These are phyloP conservation scores for Forbesichthys agassizii DNA, from an alignment of 2,113 vertebrate species.

Conservation along the genomic window DNA sequence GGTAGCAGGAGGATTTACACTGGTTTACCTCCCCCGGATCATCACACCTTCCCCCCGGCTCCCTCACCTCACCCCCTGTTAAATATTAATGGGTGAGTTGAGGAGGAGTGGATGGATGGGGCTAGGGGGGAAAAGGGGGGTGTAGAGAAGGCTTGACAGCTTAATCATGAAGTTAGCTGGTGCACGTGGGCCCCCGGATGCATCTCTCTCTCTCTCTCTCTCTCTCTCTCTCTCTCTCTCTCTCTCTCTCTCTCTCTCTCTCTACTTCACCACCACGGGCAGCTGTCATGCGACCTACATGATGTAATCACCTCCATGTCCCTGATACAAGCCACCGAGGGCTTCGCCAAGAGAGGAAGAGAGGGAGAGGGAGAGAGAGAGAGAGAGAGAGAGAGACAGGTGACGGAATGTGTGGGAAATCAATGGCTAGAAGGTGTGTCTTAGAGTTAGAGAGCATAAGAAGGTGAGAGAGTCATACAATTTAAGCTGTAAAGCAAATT, in stretches of 20 bases:
- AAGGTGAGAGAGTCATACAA: not conserved
- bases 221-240: constrained; percentile 1
- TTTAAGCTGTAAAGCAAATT: too few species aligned
- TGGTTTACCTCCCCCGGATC: constrained; percentile 69
- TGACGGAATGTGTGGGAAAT: not conserved
- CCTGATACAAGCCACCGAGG: constrained; percentile 64
- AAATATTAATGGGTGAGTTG: constrained; percentile 76
- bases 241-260: constrained; percentile 39
- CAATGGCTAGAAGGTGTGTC: not conserved
- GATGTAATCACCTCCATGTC: constrained; percentile 75
- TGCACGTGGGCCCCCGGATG: constrained; percentile 11
- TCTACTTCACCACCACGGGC: constrained; percentile 59
- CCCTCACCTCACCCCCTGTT: constrained; percentile 64
- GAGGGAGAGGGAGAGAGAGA: constrained; percentile 19
- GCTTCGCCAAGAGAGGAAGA: constrained; percentile 37
- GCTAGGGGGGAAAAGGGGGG: constrained; percentile 57
- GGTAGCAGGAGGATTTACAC: constrained; percentile 68
- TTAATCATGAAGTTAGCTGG: constrained; percentile 72
- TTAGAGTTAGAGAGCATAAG: not conserved
- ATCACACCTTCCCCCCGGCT: constrained; percentile 63
- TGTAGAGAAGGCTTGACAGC: constrained; percentile 63
- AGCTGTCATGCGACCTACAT: constrained; percentile 76
- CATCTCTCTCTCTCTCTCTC: constrained; percentile 10
- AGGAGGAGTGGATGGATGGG: constrained; percentile 27
- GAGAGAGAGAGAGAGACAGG: constrained; percentile 3